phyloP scores from a whole-genome alignment of 2,113 vertebrate genomes.

The Catagonus wagneri region DNA sequence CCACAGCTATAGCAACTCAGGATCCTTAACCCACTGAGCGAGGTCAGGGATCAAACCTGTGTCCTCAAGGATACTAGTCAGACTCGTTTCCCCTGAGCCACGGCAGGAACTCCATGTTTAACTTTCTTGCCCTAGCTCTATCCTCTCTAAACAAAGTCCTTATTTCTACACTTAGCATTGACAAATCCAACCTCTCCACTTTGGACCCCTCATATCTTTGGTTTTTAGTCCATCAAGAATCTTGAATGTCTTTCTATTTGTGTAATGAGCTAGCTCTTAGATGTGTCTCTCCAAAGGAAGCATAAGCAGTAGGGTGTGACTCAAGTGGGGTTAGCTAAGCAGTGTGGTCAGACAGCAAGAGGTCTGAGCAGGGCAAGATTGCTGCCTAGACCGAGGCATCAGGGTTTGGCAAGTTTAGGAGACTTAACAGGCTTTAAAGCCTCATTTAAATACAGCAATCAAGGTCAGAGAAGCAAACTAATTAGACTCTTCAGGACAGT shows the following conservation, averaged over 20 bases:
- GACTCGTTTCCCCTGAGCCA: no score
- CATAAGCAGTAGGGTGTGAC: not conserved
- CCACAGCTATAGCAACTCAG: no score
- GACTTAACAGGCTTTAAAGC: not conserved
- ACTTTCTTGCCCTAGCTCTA: not conserved
- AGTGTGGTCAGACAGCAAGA: slow-evolving; percentile 66
- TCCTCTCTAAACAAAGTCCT: not conserved
- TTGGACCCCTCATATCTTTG: not conserved
- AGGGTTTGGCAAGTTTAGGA: slow-evolving; percentile 46
- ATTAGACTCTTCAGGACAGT: slow-evolving; percentile 44
- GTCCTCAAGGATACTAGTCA: no score
- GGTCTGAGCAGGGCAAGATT: slow-evolving; percentile 27
- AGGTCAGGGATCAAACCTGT: no score
- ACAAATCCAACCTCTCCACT: not conserved
- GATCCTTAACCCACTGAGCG: no score
- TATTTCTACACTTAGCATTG: not conserved
- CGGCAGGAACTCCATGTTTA: no score
- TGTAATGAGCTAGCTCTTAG: slow-evolving; percentile 10
- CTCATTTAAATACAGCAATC: slow-evolving; percentile 67
- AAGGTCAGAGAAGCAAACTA: slow-evolving; percentile 63
- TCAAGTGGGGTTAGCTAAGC: slow-evolving; percentile 48
- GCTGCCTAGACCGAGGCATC: not conserved
- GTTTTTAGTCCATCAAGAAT: not conserved
- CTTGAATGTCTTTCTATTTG: not conserved
- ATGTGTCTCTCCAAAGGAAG: not conserved